phyloP scores from a whole-genome alignment of 2,888 invertebrate genomes.

The Dryobota labecula region DNA sequence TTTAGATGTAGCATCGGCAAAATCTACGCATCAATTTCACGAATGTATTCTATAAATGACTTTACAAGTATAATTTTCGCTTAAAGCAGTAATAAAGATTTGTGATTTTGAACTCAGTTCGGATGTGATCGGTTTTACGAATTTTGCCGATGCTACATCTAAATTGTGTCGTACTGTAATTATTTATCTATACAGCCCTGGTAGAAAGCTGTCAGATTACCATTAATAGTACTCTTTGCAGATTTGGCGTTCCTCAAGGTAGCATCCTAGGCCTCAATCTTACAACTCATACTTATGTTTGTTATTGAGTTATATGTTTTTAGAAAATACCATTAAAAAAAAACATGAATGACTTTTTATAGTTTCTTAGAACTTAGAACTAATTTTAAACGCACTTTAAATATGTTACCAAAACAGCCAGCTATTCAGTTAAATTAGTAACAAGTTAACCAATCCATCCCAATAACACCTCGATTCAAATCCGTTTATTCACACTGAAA shows the following conservation, averaged over 20 bases:
- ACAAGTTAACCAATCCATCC: not conserved
- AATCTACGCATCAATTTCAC: too few species aligned
- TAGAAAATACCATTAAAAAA: not conserved
- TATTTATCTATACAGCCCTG: not conserved
- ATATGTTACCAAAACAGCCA: not conserved
- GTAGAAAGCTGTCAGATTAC: not conserved
- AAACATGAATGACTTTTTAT: not conserved
- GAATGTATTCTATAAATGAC: too few species aligned
- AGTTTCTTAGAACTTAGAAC: not conserved
- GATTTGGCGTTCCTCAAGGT: not conserved
- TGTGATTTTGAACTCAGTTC: too few species aligned
- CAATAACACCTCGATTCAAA: slow-evolving; percentile 8
- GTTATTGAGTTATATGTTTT: not conserved
- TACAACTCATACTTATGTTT: not conserved
- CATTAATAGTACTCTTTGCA: too few species aligned
- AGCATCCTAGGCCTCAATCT: not conserved
- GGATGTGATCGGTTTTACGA: too few species aligned
- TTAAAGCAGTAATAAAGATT: too few species aligned
- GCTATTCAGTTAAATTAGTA: not conserved
- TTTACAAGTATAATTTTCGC: too few species aligned
- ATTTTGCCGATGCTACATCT: too few species aligned
- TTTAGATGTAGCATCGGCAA: too few species aligned
- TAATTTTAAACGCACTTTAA: not conserved
- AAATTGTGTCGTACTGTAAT: not conserved
- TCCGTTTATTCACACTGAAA: slow-evolving; percentile 23